Evolutionary conservation across 2,797 vertebrate species (phyloP), one percentile per base, ranked within the genome.

Genomic region (Meda fulgida): DNA sequence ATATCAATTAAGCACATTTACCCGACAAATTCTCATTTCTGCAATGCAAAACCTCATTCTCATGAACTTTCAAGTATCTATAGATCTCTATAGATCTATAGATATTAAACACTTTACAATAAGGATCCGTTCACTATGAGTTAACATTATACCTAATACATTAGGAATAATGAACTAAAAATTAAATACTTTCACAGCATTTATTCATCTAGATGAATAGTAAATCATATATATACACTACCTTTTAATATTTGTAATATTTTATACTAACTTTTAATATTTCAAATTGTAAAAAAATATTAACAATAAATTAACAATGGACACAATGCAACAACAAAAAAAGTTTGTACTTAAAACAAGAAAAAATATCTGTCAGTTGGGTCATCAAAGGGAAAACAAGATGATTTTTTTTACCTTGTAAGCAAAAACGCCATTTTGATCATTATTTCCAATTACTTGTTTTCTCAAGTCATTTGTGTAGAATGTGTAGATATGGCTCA

Each of bases 401-500:
- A 58, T n/a, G 23, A 11, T n/a, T 58, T 3, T 55, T 19, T 2
- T 19, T 4, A 21, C 19, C 19, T 5, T 23, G 9, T 23, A 26
- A 58, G 23, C 55, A 60, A 60, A 58, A n/a, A 26, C 55, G 1
- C 2, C 14, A 63, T 5, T 6, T 63, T 7, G 11, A 16, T 14
- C 1, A 13, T 13, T n/a, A 58, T 58, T 55, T 55, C 21, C 21
- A 4, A 8, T 53, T 53, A 8, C 19, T 55, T 55, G 7, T 18
- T 51, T 18, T 58, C 1, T 23, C 9, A n/a, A n/a, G 55, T 58
- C 9, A 58, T 58, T 58, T 58, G 10, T 23, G 8, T 60, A 53
- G 6, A 53, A 53, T 0, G 21, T 55, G 21, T 55, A 55, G 58
- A 26, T 26, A 29, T 16, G 43, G 86, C 3, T 95, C 66, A 92